Evolutionary conservation across 2,888 invertebrate genomes (phyloP), one percentile per base, ranked within the genome.

Genomic region (Pseudeuparius sepicola): DNA sequence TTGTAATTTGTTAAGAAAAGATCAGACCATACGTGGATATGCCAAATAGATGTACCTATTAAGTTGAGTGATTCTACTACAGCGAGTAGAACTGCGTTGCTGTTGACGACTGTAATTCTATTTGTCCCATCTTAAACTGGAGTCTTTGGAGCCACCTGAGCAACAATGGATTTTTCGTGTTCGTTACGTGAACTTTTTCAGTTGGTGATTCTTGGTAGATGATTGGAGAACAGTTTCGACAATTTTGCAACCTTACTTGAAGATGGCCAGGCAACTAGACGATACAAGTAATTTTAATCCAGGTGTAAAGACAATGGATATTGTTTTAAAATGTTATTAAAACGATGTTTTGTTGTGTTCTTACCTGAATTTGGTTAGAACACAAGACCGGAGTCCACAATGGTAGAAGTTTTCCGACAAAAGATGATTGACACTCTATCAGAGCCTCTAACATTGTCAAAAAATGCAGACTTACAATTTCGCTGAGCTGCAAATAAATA

Each of bases 91-190:
- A 88, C 56, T 89, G 89, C 4, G 86, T 86, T n/a, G 85, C 88
- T 32, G 85, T 83, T 1, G 88, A 87, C 2, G 88, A 87, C 61
- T 92, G 90, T 44, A 89, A 66, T 64, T 98, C 97, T 34, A 94
- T 84, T 66, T 97, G 96, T 4, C 93, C 93, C 82, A 98, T 93
- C 70, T 96, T 97, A 59, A 96, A 93, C 59, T 96, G 89, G 41
- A 96, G 71, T 31, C 92, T 72, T 61, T 92, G 89, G 36, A 98
- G 68, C 82, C 94, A 92, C 47, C 85, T 79, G 2, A 80, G 60
- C 13, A 81, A 62, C 14, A 74, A 65, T 2, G 73, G 68, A 40
- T 71, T 71, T 43, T 58, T 54, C 30, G 59, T 48, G 11, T 62
- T 58, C 45, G 35, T 42, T 61, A 64, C 44, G 62, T 63, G 39